Conservation (phyloP, 2,888 invertebrate species). For the Cryptocheilus praepositus region DNA sequence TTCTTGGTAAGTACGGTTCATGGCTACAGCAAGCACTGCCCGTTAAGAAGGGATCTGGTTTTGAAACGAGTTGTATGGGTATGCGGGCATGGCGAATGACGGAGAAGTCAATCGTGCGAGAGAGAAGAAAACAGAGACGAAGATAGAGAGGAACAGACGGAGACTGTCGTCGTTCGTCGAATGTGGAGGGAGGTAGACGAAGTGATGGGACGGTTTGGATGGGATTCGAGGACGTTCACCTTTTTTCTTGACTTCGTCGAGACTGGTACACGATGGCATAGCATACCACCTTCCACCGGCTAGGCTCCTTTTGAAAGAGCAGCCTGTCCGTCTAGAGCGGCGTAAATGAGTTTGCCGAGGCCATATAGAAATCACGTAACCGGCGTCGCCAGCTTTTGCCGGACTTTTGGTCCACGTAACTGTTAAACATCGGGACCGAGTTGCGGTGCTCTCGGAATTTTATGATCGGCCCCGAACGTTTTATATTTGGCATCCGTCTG, state of each 20-base stretch:
- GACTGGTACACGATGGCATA: slow-evolving; percentile 60
- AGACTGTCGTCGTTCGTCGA: slow-evolving; percentile 29
- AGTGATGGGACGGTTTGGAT: slow-evolving; percentile 64
- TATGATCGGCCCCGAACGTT: too few relatives aligned
- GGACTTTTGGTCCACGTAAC: too few relatives aligned
- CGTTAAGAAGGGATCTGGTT: slow-evolving; percentile 49
- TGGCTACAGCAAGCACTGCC: slow-evolving; percentile 24
- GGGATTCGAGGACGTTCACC: slow-evolving; percentile 71
- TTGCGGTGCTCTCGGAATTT: too few relatives aligned
- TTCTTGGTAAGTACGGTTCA: slow-evolving; percentile 33
- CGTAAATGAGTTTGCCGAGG: background rate
- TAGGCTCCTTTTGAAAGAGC: slow-evolving; percentile 32
- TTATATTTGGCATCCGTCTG: too few relatives aligned
- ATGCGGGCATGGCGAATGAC: slow-evolving; percentile 10
- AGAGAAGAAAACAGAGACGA: background rate
- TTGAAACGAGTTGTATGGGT: slow-evolving; percentile 48
- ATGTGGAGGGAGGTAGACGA: slow-evolving; percentile 34
- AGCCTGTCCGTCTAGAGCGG: slow-evolving; percentile 21
- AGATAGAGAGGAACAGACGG: slow-evolving; percentile 22
- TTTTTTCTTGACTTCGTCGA: slow-evolving; percentile 72
- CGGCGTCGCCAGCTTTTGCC: too few relatives aligned
- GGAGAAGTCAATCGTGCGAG: slow-evolving; percentile 21
- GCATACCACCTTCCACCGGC: slow-evolving; percentile 46
- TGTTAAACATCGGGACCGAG: too few relatives aligned
- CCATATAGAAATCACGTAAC: too few relatives aligned